Evolutionary conservation across 1,140 invertebrate species (phyloP).

Genomic region (Orius laevigatus): DNA sequence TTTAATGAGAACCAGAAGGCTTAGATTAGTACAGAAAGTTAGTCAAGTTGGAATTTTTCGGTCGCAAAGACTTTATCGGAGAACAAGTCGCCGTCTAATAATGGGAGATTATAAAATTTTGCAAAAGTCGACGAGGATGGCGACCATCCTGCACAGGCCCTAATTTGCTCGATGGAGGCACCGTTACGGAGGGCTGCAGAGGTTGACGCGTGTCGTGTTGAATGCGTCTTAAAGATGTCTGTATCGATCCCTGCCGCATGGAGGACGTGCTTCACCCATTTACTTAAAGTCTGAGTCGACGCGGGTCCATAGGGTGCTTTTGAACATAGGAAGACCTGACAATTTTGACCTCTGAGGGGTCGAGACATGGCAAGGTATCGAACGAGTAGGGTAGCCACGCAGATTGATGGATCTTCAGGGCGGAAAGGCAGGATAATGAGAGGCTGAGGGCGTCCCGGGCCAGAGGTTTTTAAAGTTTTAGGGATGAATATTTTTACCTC

Average conservation of each 20-base stretch:
- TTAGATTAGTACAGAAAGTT: too few relatives aligned
- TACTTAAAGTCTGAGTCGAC: neutral
- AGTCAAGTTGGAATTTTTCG: too few relatives aligned
- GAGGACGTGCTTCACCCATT: neutral
- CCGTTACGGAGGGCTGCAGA: neutral
- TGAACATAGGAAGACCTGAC: neutral
- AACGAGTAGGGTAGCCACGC: neutral
- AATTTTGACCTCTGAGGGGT: neutral
- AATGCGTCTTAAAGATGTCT: neutral
- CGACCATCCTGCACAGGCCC: neutral
- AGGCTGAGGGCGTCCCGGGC: neutral
- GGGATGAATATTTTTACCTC: neutral
- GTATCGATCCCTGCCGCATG: neutral
- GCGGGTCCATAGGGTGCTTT: neutral
- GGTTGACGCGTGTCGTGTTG: neutral
- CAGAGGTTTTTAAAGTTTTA: neutral
- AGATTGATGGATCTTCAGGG: neutral
- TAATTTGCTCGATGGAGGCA: neutral
- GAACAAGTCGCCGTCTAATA: too few relatives aligned
- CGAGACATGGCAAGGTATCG: neutral
- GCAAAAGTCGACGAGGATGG: neutral
- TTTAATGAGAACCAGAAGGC: too few relatives aligned
- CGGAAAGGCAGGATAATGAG: neutral
- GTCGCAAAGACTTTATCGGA: too few relatives aligned
- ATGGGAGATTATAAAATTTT: neutral